Conservation (phyloP, 2,888 invertebrate species). For the Cephus pulcher region DNA sequence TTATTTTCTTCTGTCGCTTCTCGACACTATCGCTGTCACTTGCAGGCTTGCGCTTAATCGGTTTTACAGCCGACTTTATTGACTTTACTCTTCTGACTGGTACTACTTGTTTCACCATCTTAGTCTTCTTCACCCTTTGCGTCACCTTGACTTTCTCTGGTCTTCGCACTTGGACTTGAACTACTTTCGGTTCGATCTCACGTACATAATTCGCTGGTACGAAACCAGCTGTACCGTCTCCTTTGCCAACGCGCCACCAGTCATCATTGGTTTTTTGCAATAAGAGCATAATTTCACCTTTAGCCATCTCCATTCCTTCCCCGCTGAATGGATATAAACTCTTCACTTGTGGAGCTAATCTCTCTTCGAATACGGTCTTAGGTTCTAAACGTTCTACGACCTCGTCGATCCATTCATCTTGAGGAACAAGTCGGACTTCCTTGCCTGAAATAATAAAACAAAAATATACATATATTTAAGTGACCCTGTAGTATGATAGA, state of each 20-base stretch:
- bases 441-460: slow-evolving; percentile 68
- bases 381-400: slow-evolving; percentile 87
- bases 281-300: slow-evolving; percentile 93
- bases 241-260: slow-evolving; percentile 98
- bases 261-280: slow-evolving; percentile 96
- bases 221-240: slow-evolving; percentile 93
- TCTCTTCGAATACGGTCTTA: slow-evolving; percentile 87
- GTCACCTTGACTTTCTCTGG: slow-evolving; percentile 86
- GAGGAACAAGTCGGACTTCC: slow-evolving; percentile 85
- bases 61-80: slow-evolving; percentile 62
- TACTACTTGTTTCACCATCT: slow-evolving; percentile 87
- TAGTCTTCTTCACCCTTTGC: slow-evolving; percentile 90
- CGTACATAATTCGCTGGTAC: slow-evolving; percentile 97
- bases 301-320: slow-evolving; percentile 91
- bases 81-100: slow-evolving; percentile 77
- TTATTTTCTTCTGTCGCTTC: slow-evolving; percentile 82
- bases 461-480: background rate
- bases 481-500: slow-evolving; percentile 69
- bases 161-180: slow-evolving; percentile 82
- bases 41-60: slow-evolving; percentile 55
- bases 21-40: slow-evolving; percentile 83
- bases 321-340: slow-evolving; percentile 92
- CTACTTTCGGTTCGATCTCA: slow-evolving; percentile 89
- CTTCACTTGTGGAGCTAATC: slow-evolving; percentile 87
- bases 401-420: slow-evolving; percentile 94